A percentile compares a stretch with the other conserved stretches of the same genome.
Conservation (phyloP, 2,113 vertebrate species). For the Dunckerocampus dactyliophorus region DNA sequence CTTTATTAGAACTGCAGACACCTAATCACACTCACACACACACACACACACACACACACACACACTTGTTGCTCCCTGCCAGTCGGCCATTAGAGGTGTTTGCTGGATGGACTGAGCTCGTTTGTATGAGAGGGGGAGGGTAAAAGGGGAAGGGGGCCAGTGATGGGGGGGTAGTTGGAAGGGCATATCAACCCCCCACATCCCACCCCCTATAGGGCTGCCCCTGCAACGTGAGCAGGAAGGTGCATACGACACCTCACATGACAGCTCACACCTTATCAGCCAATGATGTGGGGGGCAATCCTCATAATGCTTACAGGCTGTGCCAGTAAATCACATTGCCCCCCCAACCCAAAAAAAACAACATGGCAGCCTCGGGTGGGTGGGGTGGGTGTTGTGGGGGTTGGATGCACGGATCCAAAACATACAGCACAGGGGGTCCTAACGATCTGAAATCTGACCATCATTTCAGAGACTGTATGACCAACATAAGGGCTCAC, state of each 20-base stretch:
- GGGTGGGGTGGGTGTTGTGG: not conserved
- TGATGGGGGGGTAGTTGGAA: conserved; percentile 13
- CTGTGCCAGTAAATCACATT: conserved; percentile 8
- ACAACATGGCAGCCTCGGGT: not conserved
- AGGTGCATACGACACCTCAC: conserved; percentile 62
- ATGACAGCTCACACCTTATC: conserved; percentile 60
- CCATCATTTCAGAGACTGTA: too few species aligned
- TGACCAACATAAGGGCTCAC: too few species aligned
- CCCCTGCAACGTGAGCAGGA: conserved; percentile 68
- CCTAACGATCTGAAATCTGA: too few species aligned
- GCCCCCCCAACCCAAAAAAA: conserved; percentile 1
- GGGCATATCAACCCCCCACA: conserved; percentile 13
- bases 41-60: conserved; percentile 39
- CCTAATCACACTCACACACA: conserved; percentile 62
- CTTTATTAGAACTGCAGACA: conserved; percentile 77
- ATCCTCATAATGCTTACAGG: conserved; percentile 54
- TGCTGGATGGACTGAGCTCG: conserved; percentile 53
- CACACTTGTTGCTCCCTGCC: conserved; percentile 51
- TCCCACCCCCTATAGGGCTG: conserved; percentile 56
- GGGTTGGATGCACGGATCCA: not conserved
- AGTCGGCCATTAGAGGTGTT: conserved; percentile 44
- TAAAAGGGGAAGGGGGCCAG: conserved; percentile 25
- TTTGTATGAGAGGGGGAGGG: conserved; percentile 46
- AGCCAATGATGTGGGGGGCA: conserved; percentile 60
- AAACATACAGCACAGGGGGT: too few species aligned